phyloP scores from a whole-genome alignment of 2,797 vertebrate genomes.

The Falco naumanni region DNA sequence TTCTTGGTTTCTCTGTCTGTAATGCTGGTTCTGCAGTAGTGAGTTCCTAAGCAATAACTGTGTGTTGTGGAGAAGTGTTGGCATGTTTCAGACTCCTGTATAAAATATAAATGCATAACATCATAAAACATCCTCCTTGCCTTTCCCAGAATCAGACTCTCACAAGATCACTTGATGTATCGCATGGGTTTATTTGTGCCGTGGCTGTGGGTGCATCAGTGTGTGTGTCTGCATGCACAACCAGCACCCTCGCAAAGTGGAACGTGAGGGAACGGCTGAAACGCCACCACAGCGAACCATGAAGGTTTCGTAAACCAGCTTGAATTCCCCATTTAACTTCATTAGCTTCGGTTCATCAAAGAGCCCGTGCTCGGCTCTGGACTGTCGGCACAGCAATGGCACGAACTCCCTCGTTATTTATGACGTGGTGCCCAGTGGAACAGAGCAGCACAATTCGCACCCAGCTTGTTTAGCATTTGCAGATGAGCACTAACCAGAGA shows the following conservation, averaged over 20 bases:
- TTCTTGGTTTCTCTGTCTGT: neutral
- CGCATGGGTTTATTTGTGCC: neutral
- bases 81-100: neutral
- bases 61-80: neutral
- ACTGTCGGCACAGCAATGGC: neutral
- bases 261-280: neutral
- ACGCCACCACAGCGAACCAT: neutral
- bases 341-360: neutral
- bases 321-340: neutral
- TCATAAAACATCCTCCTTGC: neutral
- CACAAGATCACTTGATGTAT: neutral
- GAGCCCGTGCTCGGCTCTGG: neutral
- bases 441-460: neutral
- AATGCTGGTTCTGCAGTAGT: neutral
- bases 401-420: neutral
- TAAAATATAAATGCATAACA: neutral
- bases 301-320: neutral
- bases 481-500: neutral
- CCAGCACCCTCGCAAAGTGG: neutral
- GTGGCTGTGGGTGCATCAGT: neutral
- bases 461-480: neutral
- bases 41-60: neutral
- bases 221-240: rapidly evolving
- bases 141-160: neutral
- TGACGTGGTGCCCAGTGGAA: neutral